These are phyloP conservation scores for Pangasius krempfi DNA, from an alignment of 2,797 vertebrate species.

Conservation along the genomic window DNA sequence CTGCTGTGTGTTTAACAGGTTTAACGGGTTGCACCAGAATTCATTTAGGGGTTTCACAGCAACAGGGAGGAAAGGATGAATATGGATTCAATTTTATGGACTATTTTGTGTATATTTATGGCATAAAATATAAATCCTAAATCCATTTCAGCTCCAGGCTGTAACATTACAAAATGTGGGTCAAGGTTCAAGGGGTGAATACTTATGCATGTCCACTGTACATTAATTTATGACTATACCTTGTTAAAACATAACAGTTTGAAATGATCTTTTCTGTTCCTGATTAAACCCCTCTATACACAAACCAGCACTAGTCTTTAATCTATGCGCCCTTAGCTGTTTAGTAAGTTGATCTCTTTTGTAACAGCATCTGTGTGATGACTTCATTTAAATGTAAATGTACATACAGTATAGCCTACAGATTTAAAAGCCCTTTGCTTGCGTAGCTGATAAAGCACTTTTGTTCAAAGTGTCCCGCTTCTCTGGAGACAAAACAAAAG, in stretches of 20 bases:
- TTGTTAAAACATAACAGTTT: neutral
- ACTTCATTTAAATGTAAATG: conserved; percentile 15
- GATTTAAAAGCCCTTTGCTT: neutral
- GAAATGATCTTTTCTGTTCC: neutral
- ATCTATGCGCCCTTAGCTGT: neutral
- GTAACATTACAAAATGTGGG: neutral
- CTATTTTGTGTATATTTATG: neutral
- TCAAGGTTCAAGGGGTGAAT: neutral
- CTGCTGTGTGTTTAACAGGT: neutral
- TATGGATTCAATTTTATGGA: neutral
- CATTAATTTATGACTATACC: neutral
- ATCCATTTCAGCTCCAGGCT: neutral
- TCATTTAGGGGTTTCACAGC: neutral
- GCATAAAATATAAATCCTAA: neutral
- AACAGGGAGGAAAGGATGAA: neutral
- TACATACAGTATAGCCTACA: neutral
- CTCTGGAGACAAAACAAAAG: neutral
- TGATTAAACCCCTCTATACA: neutral
- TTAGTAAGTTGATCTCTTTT: neutral
- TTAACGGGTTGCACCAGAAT: neutral
- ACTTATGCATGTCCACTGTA: neutral
- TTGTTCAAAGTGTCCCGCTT: neutral
- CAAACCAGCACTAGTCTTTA: neutral
- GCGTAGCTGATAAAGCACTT: conserved; percentile 7
- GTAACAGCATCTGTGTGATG: neutral